phyloP scores from a whole-genome alignment of 1,140 invertebrate species.

The Charaxes varanes region DNA sequence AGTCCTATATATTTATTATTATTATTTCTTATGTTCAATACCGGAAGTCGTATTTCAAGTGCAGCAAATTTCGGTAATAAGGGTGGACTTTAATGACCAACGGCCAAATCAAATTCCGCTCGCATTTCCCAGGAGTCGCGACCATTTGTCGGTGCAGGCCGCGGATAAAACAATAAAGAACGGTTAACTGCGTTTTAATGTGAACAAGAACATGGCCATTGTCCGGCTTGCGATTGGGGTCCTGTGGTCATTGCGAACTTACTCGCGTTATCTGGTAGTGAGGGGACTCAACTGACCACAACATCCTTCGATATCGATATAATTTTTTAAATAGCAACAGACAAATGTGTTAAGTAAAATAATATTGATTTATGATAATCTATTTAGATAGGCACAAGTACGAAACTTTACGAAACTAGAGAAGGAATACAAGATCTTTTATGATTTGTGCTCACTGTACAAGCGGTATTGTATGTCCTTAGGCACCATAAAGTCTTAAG shows the following conservation, averaged over 20 bases:
- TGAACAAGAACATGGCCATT: conserved; percentile 67
- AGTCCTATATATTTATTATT: no score
- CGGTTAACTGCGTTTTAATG: conserved; percentile 70
- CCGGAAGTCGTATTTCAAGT: conserved; percentile 16
- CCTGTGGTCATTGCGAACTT: conserved; percentile 49
- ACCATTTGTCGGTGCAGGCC: conserved; percentile 56
- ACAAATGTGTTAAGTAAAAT: no score
- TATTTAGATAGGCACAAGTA: no score
- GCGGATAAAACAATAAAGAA: conserved; percentile 71
- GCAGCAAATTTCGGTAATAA: conserved; percentile 52
- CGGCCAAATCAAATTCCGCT: conserved; percentile 45
- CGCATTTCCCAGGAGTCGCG: conserved; percentile 59
- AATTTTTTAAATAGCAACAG: background rate
- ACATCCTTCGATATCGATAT: conserved; percentile 20
- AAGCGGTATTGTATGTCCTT: no score
- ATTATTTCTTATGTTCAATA: no score
- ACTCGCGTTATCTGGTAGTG: conserved; percentile 36
- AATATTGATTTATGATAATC: no score
- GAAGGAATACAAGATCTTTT: no score
- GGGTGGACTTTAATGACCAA: conserved; percentile 47
- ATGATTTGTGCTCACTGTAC: no score
- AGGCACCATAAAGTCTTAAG: no score
- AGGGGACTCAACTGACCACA: conserved; percentile 15
- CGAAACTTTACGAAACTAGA: no score
- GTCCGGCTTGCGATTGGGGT: conserved; percentile 43